Evolutionary conservation across 2,797 vertebrate species (phyloP).

Genomic region (Rousettus madagascariensis): DNA sequence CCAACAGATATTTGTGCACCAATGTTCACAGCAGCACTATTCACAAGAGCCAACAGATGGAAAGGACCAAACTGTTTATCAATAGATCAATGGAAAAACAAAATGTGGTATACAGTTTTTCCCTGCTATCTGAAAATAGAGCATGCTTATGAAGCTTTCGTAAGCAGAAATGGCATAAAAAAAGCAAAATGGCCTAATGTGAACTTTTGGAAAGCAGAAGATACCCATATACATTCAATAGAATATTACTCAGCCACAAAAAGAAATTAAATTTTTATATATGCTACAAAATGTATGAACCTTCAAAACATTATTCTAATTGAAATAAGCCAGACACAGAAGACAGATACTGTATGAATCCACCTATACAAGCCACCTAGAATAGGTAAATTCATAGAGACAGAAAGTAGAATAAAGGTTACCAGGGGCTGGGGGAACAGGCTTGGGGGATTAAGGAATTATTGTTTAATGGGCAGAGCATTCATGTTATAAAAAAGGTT

Average conservation of each 20-base stretch:
- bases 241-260: neutral
- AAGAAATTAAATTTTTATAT: neutral
- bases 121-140: neutral
- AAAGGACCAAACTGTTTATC: neutral
- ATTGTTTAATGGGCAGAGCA: neutral
- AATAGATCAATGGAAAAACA: neutral
- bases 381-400: neutral
- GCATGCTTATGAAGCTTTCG: neutral
- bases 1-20: neutral
- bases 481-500: neutral
- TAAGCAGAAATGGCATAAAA: neutral
- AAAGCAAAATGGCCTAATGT: neutral
- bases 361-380: neutral
- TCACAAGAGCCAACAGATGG: neutral
- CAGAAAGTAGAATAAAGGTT: neutral
- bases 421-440: neutral
- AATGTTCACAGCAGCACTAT: neutral
- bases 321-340: neutral
- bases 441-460: rapidly evolving
- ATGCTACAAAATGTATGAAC: neutral
- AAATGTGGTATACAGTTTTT: neutral
- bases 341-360: neutral
- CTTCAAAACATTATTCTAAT: neutral
- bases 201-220: neutral
- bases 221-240: neutral